Evolutionary conservation across 2,797 vertebrate genomes (phyloP), one percentile per base, ranked within the genome.

Genomic region (Toxotes lorentzi): DNA sequence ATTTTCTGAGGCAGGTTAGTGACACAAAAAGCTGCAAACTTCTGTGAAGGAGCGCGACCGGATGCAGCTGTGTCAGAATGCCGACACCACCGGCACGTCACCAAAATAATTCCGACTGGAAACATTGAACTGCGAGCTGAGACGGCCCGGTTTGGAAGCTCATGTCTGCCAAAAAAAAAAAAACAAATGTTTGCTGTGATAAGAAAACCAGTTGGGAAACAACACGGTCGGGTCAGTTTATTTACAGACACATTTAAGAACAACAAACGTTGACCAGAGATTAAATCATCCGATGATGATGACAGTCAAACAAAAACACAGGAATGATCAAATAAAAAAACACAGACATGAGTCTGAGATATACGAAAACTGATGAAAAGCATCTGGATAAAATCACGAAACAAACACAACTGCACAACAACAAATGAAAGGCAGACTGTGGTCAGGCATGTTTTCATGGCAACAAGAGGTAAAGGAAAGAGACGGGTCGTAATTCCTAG

Each of bases 51-150:
- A 60, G 17, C 0, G 2, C 0, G 0, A 57, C 41, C 62, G 70
- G 85, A 84, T 27, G 66, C 81, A 82, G 77, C 76, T 84, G 84
- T 10, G 34, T 0, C 1, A 10, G 34, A 50, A 16, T 4, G 2
- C 23, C 27, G 38, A 23, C 19, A 64, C 3, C n/a, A 0, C 1
- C n/a, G 35, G 86, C 12, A 74, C 74, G 0, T 13, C 0, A 80
- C 9, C 74, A 91, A 92, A 91, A 92, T 79, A 92, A 34, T 16
- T 86, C 88, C 91, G 86, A 77, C 34, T 30, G 34, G 81, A 81
- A 89, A 84, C 81, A 51, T 0, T 0, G n/a, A 4, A 0, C 4
- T 32, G 4, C 0, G 48, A 12, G 0, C 0, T 0, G 0, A 3
- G 2, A 14, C 8, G 3, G n/a, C 1, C 14, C 2, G 0, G 13